Conservation (phyloP, 2,797 vertebrate species). For the Rachycentron canadum region DNA sequence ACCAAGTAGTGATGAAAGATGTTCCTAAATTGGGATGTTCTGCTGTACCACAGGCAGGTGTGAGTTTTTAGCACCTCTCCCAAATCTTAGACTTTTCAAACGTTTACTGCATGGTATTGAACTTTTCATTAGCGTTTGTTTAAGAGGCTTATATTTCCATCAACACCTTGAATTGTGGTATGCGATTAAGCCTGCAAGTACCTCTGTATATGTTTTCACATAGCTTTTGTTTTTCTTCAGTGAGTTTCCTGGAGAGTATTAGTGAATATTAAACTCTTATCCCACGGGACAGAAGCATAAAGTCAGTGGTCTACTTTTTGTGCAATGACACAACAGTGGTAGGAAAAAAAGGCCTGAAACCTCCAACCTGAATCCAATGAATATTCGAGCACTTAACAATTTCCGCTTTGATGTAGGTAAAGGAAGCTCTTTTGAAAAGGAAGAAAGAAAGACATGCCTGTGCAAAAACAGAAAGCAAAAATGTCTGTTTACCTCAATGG, state of each 20-base stretch:
- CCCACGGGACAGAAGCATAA: neutral
- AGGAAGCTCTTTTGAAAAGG: neutral
- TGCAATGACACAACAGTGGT: neutral
- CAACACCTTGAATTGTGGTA: conserved; percentile 44
- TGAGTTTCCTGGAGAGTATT: conserved; percentile 33
- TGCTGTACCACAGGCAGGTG: conserved; percentile 47
- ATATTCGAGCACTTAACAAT: neutral
- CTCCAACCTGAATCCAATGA: neutral
- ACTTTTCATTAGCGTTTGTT: conserved; percentile 60
- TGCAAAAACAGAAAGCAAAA: neutral
- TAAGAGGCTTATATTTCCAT: conserved; percentile 50
- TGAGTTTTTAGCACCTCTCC: conserved; percentile 61
- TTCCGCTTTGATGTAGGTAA: neutral
- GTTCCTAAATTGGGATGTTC: conserved; percentile 66
- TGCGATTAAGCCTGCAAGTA: conserved; percentile 31
- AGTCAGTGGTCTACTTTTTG: conserved; percentile 7
- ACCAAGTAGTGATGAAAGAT: conserved; percentile 58
- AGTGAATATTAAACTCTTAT: conserved; percentile 29
- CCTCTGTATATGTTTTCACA: conserved; percentile 13
- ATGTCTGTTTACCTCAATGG: neutral
- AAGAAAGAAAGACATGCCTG: neutral
- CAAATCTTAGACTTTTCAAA: conserved; percentile 53
- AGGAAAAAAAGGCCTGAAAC: neutral
- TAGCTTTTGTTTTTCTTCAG: conserved; percentile 43
- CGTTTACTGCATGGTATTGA: conserved; percentile 40